Percentiles rank a stretch among this genome's conserved stretches.
phyloP scores from a whole-genome alignment of 2,797 vertebrate species.

The Coracias cyanogaster region DNA sequence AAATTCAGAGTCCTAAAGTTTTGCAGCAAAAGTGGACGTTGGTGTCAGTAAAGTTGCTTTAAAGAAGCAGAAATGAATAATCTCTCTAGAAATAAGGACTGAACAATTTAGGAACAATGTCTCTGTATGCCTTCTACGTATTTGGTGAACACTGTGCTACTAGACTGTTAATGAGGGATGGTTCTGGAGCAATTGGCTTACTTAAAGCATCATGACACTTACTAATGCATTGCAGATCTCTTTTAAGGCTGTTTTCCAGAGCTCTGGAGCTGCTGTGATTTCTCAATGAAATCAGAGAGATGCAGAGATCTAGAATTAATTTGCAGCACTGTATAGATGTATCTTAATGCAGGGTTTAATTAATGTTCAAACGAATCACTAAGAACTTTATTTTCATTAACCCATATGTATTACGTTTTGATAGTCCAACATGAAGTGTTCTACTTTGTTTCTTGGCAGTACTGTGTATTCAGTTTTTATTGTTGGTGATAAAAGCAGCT shows the following conservation, averaged over 20 bases:
- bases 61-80: neutral
- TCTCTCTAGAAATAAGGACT: neutral
- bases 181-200: slow-evolving; percentile 13
- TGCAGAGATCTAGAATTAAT: neutral
- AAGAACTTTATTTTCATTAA: neutral
- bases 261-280: slow-evolving; percentile 4
- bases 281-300: slow-evolving; percentile 6
- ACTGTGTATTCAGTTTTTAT: slow-evolving; percentile 29
- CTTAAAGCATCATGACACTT: neutral
- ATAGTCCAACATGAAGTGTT: neutral
- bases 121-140: neutral
- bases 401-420: neutral
- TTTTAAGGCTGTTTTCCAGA: slow-evolving; percentile 40
- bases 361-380: neutral
- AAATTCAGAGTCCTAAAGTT: neutral
- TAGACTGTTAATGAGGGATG: neutral
- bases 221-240: slow-evolving; percentile 3
- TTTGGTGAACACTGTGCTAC: neutral
- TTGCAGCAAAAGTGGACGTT: neutral
- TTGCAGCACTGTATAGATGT: neutral
- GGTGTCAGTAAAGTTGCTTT: neutral
- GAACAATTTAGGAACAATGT: neutral
- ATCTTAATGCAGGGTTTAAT: slow-evolving; percentile 5
- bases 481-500: slow-evolving; percentile 49
- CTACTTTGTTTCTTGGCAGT: neutral